Percentiles rank a stretch among this genome's conserved stretches.
Conservation (phyloP, 2,113 vertebrate genomes). For the Capreolus pygargus region DNA sequence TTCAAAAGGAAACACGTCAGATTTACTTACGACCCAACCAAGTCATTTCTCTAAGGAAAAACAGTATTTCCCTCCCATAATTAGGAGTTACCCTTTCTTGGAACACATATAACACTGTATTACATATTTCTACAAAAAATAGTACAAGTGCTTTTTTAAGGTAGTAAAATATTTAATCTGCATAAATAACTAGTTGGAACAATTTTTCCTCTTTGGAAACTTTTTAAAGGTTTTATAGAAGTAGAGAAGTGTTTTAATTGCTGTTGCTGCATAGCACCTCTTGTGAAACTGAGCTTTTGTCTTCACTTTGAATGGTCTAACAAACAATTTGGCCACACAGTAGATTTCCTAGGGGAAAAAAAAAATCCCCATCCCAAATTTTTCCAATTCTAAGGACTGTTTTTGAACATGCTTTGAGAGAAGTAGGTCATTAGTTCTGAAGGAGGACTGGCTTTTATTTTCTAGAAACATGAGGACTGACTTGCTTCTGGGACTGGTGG, state of each 20-base stretch:
- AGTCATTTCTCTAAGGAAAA: slow-evolving; percentile 56
- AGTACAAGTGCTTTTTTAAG: not conserved
- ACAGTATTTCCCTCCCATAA: slow-evolving; percentile 39
- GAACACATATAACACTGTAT: slow-evolving; percentile 35
- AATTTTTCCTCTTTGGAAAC: slow-evolving; percentile 45
- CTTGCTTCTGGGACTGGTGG: not conserved
- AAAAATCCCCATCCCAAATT: slow-evolving; percentile 15
- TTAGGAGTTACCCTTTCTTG: slow-evolving; percentile 30
- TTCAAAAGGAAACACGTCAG: slow-evolving; percentile 50
- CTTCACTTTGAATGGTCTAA: slow-evolving; percentile 54
- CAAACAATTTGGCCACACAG: slow-evolving; percentile 51
- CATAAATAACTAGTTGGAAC: slow-evolving; percentile 35
- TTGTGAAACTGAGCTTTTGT: slow-evolving; percentile 59
- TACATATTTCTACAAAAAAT: not conserved
- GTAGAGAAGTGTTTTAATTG: slow-evolving; percentile 55
- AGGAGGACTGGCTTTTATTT: slow-evolving; percentile 19
- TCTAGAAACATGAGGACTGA: not conserved
- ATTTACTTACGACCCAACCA: slow-evolving; percentile 64
- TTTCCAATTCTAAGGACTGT: slow-evolving; percentile 47
- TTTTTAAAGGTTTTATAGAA: slow-evolving; percentile 42
- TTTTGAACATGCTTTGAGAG: not conserved
- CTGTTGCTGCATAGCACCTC: slow-evolving; percentile 20
- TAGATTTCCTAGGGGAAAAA: not conserved
- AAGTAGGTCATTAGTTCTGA: slow-evolving; percentile 38
- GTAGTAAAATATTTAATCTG: slow-evolving; percentile 45